phyloP scores from a whole-genome alignment of 1,140 invertebrate species.

The Eumeta japonica region DNA sequence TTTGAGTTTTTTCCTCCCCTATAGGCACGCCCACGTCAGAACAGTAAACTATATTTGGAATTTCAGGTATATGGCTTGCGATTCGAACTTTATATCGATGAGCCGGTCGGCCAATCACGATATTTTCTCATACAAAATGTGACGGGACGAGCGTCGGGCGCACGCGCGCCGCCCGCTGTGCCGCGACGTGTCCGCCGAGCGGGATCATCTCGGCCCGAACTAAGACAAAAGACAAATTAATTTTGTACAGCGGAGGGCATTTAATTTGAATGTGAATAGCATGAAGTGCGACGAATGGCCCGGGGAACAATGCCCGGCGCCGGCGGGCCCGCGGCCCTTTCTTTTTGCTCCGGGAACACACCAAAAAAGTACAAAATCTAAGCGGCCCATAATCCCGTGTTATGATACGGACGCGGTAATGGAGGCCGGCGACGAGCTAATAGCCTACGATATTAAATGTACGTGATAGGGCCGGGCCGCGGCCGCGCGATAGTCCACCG shows the following conservation, averaged over 20 bases:
- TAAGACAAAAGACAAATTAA: slow-evolving; percentile 58
- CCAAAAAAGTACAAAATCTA: slow-evolving; percentile 50
- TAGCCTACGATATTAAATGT: slow-evolving; percentile 54
- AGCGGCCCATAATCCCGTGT: slow-evolving; percentile 49
- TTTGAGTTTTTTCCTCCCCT: too few species aligned
- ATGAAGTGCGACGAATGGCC: slow-evolving; percentile 57
- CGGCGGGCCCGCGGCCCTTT: slow-evolving; percentile 32
- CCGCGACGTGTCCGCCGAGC: slow-evolving; percentile 32
- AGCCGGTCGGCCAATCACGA: too few species aligned
- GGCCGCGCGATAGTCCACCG: slow-evolving; percentile 16
- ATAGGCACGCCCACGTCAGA: too few species aligned
- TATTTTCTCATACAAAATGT: neutral
- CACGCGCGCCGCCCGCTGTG: slow-evolving; percentile 31
- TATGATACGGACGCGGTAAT: slow-evolving; percentile 56
- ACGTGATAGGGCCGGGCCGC: slow-evolving; percentile 34
- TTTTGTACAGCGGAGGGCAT: slow-evolving; percentile 55
- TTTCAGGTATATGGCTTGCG: too few species aligned
- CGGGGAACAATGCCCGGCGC: slow-evolving; percentile 52
- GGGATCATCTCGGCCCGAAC: slow-evolving; percentile 22
- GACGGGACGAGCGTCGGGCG: neutral
- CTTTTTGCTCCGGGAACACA: slow-evolving; percentile 48
- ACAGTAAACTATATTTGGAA: too few species aligned
- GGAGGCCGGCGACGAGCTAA: slow-evolving; percentile 46
- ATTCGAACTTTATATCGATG: too few species aligned
- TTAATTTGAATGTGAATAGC: slow-evolving; percentile 59